Conservation (phyloP, 2,888 invertebrate species). For the Fragum fragum region DNA sequence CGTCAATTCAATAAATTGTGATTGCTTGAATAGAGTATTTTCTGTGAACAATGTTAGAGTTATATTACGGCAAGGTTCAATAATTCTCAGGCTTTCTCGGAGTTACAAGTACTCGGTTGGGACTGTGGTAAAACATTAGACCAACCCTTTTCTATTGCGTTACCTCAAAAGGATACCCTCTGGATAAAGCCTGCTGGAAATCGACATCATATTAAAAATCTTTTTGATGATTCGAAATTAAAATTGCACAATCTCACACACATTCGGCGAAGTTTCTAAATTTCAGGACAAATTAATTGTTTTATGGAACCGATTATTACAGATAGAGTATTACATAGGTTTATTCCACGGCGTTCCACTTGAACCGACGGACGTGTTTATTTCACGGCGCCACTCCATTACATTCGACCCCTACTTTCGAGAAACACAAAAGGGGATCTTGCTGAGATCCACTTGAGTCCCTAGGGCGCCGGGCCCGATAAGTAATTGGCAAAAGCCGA, state of each 20-base stretch:
- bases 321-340: conserved; percentile 60
- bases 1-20: too few species aligned
- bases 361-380: conserved; percentile 55
- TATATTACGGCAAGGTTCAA: too few species aligned
- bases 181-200: conserved; percentile 29
- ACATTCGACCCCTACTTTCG: conserved; percentile 34
- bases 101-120: too few species aligned
- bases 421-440: conserved; percentile 53
- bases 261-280: conserved; percentile 9
- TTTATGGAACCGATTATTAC: conserved; percentile 44
- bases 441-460: conserved; percentile 45
- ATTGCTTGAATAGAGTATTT: too few species aligned
- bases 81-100: too few species aligned
- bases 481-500: conserved; percentile 67
- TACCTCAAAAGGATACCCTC: neutral
- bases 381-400: conserved; percentile 59
- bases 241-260: conserved; percentile 51
- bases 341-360: conserved; percentile 46
- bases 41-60: too few species aligned
- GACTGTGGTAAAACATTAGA: neutral
- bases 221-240: conserved; percentile 64
- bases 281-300: conserved; percentile 61
- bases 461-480: conserved; percentile 54
- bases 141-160: neutral
- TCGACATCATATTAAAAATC: conserved; percentile 51